phyloP scores from a whole-genome alignment of 1,140 invertebrate genomes.

The Triops cancriformis region DNA sequence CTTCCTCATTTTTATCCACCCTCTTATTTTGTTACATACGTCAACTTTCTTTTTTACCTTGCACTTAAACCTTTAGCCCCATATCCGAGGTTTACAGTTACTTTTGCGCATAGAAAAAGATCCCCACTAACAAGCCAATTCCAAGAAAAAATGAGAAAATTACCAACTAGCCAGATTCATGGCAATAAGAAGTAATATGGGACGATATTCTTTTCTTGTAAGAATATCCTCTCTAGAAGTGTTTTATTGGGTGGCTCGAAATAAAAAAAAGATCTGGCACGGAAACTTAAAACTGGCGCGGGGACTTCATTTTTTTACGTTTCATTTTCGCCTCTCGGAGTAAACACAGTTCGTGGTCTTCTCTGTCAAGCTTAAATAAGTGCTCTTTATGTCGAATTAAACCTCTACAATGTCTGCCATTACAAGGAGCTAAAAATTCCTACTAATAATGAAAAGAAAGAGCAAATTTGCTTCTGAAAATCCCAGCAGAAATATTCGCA shows the following conservation, averaged over 20 bases:
- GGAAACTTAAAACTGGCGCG: too few species aligned
- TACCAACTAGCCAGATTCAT: neutral
- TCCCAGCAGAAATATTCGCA: too few species aligned
- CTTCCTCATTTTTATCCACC: neutral
- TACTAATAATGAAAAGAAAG: too few species aligned
- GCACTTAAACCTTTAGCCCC: neutral
- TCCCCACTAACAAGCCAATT: neutral
- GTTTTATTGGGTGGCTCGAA: neutral
- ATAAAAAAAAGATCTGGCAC: neutral
- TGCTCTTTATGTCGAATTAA: too few species aligned
- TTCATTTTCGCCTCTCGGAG: too few species aligned
- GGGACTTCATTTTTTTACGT: too few species aligned
- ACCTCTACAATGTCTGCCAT: too few species aligned
- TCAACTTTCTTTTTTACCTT: neutral
- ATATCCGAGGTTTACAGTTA: neutral
- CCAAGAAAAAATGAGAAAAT: neutral
- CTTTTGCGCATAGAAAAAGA: neutral
- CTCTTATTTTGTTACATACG: neutral
- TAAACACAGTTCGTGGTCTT: too few species aligned
- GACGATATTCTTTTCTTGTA: neutral
- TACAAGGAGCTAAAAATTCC: too few species aligned
- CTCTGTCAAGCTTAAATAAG: too few species aligned
- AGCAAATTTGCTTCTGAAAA: too few species aligned
- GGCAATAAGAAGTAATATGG: neutral
- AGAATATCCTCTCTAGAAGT: neutral